A percentile compares a stretch with the other conserved stretches of the same genome.
phyloP scores from a whole-genome alignment of 1,140 invertebrate species.

The Akabosia matsudoensis region DNA sequence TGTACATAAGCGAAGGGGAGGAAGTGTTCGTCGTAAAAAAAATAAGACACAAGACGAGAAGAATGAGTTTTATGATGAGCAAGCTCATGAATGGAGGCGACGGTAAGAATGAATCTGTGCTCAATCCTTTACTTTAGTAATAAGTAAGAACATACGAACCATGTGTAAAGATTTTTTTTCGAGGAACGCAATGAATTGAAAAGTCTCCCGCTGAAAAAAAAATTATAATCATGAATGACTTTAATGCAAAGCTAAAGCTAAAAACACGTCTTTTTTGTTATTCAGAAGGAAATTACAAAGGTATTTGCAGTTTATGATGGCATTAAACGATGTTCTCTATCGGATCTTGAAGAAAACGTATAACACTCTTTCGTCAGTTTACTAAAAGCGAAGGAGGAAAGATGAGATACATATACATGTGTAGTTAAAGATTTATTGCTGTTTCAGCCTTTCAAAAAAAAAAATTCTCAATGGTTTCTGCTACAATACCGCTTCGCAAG shows the following conservation, averaged over 20 bases:
- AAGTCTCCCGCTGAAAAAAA: constrained; percentile 13
- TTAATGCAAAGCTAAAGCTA: not conserved
- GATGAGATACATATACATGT: too few relatives aligned
- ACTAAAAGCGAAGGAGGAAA: not conserved
- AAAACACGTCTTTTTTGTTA: not conserved
- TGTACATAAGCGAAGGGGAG: not conserved
- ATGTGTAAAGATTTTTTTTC: not conserved
- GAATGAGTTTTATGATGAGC: not conserved
- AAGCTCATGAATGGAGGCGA: not conserved
- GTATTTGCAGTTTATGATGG: not conserved
- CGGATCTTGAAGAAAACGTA: too few relatives aligned
- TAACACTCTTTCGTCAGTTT: too few relatives aligned
- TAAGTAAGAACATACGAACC: too few relatives aligned
- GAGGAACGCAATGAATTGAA: not conserved
- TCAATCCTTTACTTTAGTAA: too few relatives aligned
- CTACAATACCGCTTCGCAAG: too few relatives aligned
- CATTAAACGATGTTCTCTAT: not conserved
- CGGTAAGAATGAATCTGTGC: not conserved
- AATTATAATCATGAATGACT: not conserved
- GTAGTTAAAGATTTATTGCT: too few relatives aligned
- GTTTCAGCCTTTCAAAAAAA: too few relatives aligned
- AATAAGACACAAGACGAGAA: not conserved
- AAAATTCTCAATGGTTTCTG: too few relatives aligned
- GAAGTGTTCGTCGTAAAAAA: not conserved
- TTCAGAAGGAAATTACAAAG: not conserved